Base-by-base conservation (phyloP, 2,888 invertebrate genomes). In the Odontomyia ornata region DNA sequence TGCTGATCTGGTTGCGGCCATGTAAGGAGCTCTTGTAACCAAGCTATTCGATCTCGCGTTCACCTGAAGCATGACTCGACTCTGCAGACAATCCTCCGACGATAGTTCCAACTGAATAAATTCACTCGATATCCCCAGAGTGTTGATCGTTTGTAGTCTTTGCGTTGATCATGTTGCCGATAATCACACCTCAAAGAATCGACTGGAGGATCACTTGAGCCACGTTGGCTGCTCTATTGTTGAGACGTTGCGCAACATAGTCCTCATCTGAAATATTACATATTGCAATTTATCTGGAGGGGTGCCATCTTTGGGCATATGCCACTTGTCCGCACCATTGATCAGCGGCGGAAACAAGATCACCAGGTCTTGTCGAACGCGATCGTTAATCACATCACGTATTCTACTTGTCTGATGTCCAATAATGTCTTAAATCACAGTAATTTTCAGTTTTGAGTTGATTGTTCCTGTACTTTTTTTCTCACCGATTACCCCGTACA, bases 361-460 rank as follows among this genome's bases (percentile, higher is more conserved):
- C 65, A 30, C 18, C 64, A 28, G 28, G 18, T 30, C 65, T 18
- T 18, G 36, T 30, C 64, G 2, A 15, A 15, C 47, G 47, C 71
- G 73, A 73, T 60, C 73, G 56, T 73, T 57, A 73, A 73, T 73
- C 73, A 73, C 73, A 73, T 73, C 73, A 73, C 73, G 73, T 73
- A 36, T 73, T 30, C 21, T 28, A 73, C 73, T 73, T 36, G 56
- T 43, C 43, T 27, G 71, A 56, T 52, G 52, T 52, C 65, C 52
- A 72, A 23, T 52, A 60, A 73, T 73, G 73, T n/a, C 30, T 30
- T 73, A 60, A 73, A 73, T 73, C 60, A 23, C 60, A 23, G 60
- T 73, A 57, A 73, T 73, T 73, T 57, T 73, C 43, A 73, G 56
- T 72, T 72, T 56, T 72, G 71, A 72, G 13, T 25, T 15, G 52